Evolutionary conservation across 2,797 vertebrate genomes (phyloP), one percentile per base, ranked within the genome.

Genomic region (Darevskia nairensis): DNA sequence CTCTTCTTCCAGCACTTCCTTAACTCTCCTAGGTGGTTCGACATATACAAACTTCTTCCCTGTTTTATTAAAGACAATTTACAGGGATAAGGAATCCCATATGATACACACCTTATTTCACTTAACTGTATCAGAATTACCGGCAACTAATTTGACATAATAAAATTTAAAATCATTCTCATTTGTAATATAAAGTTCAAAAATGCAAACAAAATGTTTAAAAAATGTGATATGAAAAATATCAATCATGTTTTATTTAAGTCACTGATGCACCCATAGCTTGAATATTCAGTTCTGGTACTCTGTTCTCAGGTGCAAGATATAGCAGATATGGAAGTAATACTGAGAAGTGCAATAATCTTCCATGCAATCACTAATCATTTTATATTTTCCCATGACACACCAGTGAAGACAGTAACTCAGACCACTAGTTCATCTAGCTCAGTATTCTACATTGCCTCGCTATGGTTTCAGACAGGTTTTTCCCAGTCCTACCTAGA

Each of bases 1-100:
- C 50, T 97, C 96, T 87, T 97, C 97, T 89, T 97, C 94, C 6
- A 96, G 94, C 39, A 97, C 95, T 92, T 97, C 96, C 89, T 96
- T 97, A 91, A 97, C 95, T 94, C 96, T 96, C 88, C 92, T 96
- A 82, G 95, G 90, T 55, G 96, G 96, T 27, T 97, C 97, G 75
- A 96, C 96, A 82, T 96, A 95, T 0, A 95, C 88, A 89, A 92
- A 94, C 83, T 93, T 96, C 93, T 96, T 96, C 89, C 95, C 97
- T 97, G 91, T 80, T 92, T 86, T 66, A 61, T 8, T 82, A 93
- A 95, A 95, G 27, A 89, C 1, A 94, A 87, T 86, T 91, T 32
- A 90, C 80, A 89, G 90, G 66, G 87, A 86, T 8, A 44, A 75
- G 85, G 44, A 79, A 23, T 35, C 29, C 19, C 11, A 4, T 41